A percentile compares a stretch with the other conserved stretches of the same genome.
These are phyloP conservation scores for Alentia gelatinosa DNA, from an alignment of 2,888 invertebrate species.

Conservation along the genomic window DNA sequence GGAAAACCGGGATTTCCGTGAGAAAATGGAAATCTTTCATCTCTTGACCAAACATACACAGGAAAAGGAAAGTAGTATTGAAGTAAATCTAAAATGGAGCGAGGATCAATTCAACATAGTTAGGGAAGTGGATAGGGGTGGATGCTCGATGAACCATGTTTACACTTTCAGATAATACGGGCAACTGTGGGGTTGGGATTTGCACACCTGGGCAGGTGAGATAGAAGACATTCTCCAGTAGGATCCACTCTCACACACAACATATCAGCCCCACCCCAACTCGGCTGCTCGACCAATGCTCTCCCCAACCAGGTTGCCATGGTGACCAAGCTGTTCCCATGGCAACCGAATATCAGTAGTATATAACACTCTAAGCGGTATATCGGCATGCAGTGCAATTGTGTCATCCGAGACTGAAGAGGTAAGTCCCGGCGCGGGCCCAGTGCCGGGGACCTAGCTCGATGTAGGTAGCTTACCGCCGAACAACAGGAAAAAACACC, in stretches of 20 bases:
- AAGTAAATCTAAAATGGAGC: too few species aligned
- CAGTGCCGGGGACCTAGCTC: background rate
- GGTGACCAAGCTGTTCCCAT: background rate
- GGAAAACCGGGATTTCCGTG: too few species aligned
- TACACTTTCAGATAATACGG: too few species aligned
- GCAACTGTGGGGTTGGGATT: too few species aligned
- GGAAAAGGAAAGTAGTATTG: too few species aligned
- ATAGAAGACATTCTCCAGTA: too few species aligned
- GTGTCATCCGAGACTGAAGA: background rate
- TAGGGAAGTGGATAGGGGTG: too few species aligned
- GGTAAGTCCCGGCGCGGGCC: background rate
- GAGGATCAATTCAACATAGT: too few species aligned
- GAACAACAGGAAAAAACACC: constrained; percentile 39
- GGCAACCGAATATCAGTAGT: background rate
- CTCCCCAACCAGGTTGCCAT: background rate
- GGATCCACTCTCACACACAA: background rate
- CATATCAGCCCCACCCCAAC: background rate
- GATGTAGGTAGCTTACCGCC: constrained; percentile 7
- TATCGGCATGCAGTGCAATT: background rate
- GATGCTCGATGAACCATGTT: too few species aligned
- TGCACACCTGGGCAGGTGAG: background rate
- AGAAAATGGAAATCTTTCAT: too few species aligned
- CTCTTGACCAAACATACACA: too few species aligned
- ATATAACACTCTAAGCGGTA: background rate
- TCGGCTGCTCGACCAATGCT: background rate